These are phyloP conservation scores for Coenonympha glycerion DNA, from an alignment of 2,888 invertebrate genomes.

Conservation along the genomic window DNA sequence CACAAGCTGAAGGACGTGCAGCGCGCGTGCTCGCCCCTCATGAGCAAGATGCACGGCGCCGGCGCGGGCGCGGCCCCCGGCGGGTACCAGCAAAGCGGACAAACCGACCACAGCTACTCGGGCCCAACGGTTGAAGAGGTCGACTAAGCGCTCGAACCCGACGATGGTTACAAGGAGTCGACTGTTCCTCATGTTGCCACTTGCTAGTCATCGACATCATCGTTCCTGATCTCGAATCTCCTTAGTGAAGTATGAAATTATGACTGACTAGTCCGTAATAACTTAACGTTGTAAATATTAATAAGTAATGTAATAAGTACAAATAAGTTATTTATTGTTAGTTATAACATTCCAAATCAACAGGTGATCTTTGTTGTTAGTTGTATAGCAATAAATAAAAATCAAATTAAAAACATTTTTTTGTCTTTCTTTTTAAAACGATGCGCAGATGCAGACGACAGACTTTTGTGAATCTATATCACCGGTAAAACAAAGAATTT, in stretches of 20 bases:
- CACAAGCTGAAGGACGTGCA: constrained; percentile 77
- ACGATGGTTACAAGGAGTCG: too few relatives aligned
- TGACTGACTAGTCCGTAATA: background rate
- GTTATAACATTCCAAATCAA: constrained; percentile 19
- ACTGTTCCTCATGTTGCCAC: too few relatives aligned
- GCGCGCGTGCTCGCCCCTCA: constrained; percentile 72
- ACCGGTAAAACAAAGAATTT: too few relatives aligned
- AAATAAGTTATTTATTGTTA: constrained; percentile 23
- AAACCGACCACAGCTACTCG: too few relatives aligned
- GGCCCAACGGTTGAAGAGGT: constrained; percentile 18
- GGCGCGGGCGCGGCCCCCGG: constrained; percentile 34
- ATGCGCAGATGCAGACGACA: too few relatives aligned
- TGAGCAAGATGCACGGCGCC: constrained; percentile 77
- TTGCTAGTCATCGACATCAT: background rate
- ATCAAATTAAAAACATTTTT: background rate
- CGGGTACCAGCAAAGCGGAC: too few relatives aligned
- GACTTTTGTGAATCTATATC: too few relatives aligned
- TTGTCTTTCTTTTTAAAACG: background rate
- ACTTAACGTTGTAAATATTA: constrained; percentile 15
- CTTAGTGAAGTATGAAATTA: background rate
- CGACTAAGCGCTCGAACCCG: constrained; percentile 25
- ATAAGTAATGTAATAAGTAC: constrained; percentile 13
- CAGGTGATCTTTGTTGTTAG: constrained; percentile 22
- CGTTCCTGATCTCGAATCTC: background rate
- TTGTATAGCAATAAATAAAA: constrained; percentile 5